These are phyloP conservation scores for Saguinus imperator DNA, from an alignment of 2,113 vertebrate species.

Conservation along the genomic window DNA sequence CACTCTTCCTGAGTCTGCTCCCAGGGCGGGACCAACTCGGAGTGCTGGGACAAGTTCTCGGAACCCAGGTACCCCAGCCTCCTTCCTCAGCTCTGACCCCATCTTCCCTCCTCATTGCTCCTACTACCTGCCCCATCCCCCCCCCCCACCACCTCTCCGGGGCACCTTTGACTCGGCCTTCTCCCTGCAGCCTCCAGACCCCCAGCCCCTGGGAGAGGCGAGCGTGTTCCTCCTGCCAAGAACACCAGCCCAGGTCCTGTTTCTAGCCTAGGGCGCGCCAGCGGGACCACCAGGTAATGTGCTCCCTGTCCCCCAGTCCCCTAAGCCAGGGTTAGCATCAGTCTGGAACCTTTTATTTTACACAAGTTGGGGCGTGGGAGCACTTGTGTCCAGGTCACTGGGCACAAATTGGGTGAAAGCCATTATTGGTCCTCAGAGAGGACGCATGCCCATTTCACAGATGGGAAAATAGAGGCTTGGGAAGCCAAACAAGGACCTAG, in stretches of 20 bases:
- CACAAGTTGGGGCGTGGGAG: not conserved
- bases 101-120: not conserved
- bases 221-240: not conserved
- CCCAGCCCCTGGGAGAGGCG: slow-evolving; percentile 35
- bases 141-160: not conserved
- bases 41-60: not conserved
- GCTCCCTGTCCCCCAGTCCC: not conserved
- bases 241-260: not conserved
- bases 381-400: not conserved
- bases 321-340: not conserved
- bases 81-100: not conserved
- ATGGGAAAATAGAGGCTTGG: not conserved
- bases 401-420: not conserved
- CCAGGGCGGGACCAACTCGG: not conserved
- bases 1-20: not conserved
- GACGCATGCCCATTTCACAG: not conserved
- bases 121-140: not conserved
- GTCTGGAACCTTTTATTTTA: not conserved
- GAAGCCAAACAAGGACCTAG: not conserved
- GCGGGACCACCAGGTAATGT: slow-evolving; percentile 53
- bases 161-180: not conserved
- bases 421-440: not conserved
- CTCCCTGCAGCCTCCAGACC: slow-evolving; percentile 57
- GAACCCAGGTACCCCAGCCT: slow-evolving; percentile 56
- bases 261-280: not conserved